Evolutionary conservation across 2,113 vertebrate species (phyloP), one percentile per base, ranked within the genome.

Genomic region (Cnemophilus loriae): DNA sequence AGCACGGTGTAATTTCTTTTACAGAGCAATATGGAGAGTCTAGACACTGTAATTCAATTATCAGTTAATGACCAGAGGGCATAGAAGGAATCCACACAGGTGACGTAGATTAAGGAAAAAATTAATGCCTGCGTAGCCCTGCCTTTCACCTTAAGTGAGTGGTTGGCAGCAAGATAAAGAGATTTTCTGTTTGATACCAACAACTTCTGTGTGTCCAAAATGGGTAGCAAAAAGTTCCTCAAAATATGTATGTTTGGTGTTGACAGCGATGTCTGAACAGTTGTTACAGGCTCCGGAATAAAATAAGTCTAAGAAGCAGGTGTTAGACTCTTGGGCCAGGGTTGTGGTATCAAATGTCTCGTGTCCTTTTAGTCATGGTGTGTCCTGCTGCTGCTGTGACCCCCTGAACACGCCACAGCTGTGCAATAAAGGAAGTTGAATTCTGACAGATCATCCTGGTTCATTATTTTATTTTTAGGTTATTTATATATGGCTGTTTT

Each of bases 41-140:
- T 88, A 86, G 89, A 90, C 47, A 6, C 26, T 46, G 61, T 94
- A 88, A 93, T 93, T 80, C 42, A 81, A 37, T 95, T 90, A 88
- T 3, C 7, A 2, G 55, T 55, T 89, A 64, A 89, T 33, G 70
- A 65, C 61, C 80, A 16, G 28, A 59, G 56, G 63, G 68, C 35
- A 17, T 1, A 47, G 74, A 60, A 81, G 39, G 70, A 89, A 20
- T 56, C 41, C 41, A n/a, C 41, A n/a, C 41, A 37, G 47, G 23
- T 84, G 86, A 44, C 17, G 46, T 22, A 8, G 52, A 18, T 37
- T 84, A 79, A 87, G 65, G 41, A 89, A 78, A 50, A 53, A 27
- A 76, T 61, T 15, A 77, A 39, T 0, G 47, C 53, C 47, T 26
- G 9, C 2, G 2, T 68, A 49, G 60, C n/a, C 20, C 35, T 53